Evolutionary conservation across 2,113 vertebrate genomes (phyloP), one percentile per base, ranked within the genome.

Genomic region (Ardeotis arabs): DNA sequence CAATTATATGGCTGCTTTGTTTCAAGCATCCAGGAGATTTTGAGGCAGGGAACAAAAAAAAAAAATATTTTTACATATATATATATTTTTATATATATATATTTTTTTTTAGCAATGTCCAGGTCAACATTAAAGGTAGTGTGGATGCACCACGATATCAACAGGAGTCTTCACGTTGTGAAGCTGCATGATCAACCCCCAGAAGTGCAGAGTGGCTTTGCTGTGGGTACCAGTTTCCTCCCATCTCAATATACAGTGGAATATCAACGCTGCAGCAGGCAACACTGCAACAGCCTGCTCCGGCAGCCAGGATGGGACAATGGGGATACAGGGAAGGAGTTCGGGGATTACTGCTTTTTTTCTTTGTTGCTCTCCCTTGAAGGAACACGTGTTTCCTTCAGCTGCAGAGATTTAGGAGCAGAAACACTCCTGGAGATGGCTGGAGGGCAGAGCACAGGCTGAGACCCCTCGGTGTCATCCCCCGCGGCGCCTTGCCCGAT

Each of bases 231-330:
- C 35, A 4, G 20, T 9, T 56, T 10, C n/a, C 67, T 41, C 3
- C 63, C 28, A 19, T 37, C 41, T 8, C 0, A 12, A 24, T 0
- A 6, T 1, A 18, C 0, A 7, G 53, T 62, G 39, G 6, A 50
- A n/a, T 0, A 3, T 2, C 68, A 44, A 2, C 2, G 2, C 0
- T 12, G 10, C 4, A 6, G 72, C 49, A 67, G 56, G 1, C 31
- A 39, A 23, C 33, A 5, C 39, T 2, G 29, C 28, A 37, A 8
- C 6, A 15, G 53, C 0, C 0, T 0, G n/a, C 37, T 55, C 55
- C 24, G 41, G 0, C n/a, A 60, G 69, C 31, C 79, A 56, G 72
- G 14, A 25, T 9, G 13, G 16, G 41, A 9, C 67, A 66, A 7
- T 0, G 17, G 50, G 55, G 58, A 68, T 35, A 31, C 0, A 3